phyloP scores from a whole-genome alignment of 92 coral and sea anemone genomes.

The Metridium senile region DNA sequence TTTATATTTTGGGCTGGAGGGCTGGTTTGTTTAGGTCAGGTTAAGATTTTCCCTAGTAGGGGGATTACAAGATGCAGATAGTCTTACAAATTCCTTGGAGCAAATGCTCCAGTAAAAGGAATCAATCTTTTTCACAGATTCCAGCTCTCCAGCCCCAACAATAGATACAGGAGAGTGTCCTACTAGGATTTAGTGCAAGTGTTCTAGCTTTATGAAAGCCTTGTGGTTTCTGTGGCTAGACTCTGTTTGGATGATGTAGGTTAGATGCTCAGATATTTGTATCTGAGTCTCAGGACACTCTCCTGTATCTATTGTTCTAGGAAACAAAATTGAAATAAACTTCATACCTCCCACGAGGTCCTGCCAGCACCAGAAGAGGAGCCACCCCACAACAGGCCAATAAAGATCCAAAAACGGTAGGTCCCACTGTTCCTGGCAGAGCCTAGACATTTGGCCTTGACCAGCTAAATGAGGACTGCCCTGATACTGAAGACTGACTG shows the following conservation, averaged over 20 bases:
- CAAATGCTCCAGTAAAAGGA: not conserved
- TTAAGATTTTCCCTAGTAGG: not conserved
- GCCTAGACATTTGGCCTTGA: slow-evolving; percentile 15
- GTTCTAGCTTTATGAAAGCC: not conserved
- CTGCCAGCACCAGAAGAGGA: slow-evolving; percentile 33
- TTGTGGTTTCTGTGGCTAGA: not conserved
- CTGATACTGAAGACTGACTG: slow-evolving; percentile 24
- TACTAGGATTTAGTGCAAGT: not conserved
- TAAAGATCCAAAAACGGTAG: slow-evolving; percentile 12
- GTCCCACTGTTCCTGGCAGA: slow-evolving; percentile 17
- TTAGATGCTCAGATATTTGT: not conserved
- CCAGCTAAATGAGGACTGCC: slow-evolving; percentile 23
- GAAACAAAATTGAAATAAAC: slow-evolving; percentile 26
- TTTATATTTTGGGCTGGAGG: slow-evolving; percentile 8
- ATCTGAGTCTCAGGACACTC: not conserved
- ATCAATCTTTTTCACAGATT: not conserved
- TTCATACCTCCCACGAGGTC: slow-evolving; percentile 39
- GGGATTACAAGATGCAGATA: not conserved
- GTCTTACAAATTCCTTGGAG: not conserved
- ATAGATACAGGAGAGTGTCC: slow-evolving; percentile 17
- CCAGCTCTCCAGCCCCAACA: slow-evolving; percentile 27
- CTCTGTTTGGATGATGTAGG: not conserved
- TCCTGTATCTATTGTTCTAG: slow-evolving; percentile 5
- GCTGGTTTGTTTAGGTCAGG: slow-evolving; percentile 2
- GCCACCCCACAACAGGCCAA: slow-evolving; percentile 30